Evolutionary conservation across 37 sponge, comb jelly and placozoan genomes (phyloP).

Genomic region (Corticium candelabrum): DNA sequence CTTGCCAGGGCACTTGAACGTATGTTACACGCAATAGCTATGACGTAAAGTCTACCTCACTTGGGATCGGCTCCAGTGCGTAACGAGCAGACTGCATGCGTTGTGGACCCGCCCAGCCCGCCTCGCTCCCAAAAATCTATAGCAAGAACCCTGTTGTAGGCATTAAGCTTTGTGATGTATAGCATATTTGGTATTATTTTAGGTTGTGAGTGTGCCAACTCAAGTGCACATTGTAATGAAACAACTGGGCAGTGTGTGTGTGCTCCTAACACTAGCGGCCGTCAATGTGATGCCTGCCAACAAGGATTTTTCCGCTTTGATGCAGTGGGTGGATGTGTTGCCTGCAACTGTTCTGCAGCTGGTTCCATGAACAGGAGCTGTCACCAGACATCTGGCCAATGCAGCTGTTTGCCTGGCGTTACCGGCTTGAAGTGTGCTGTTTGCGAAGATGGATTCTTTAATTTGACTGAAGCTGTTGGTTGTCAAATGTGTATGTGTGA

Average conservation of each 20-base stretch:
- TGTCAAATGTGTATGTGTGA: not conserved
- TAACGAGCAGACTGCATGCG: too few species aligned
- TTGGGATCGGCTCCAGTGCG: too few species aligned
- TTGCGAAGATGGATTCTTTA: not conserved
- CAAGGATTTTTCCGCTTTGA: not conserved
- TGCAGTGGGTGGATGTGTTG: not conserved
- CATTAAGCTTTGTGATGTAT: too few species aligned
- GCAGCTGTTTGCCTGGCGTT: not conserved
- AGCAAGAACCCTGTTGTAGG: too few species aligned
- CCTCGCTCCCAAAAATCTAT: too few species aligned
- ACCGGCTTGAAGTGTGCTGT: not conserved
- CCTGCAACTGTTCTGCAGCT: not conserved
- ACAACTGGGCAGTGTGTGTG: not conserved
- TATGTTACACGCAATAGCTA: too few species aligned
- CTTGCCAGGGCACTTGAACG: too few species aligned
- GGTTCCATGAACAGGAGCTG: not conserved
- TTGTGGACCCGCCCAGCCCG: too few species aligned
- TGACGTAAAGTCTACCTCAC: too few species aligned
- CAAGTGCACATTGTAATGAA: not conserved
- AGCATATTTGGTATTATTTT: not conserved
- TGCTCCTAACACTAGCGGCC: not conserved
- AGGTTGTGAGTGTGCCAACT: not conserved
- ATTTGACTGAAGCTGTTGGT: not conserved
- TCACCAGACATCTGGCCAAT: not conserved
- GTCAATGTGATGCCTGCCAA: not conserved